Conservation (phyloP, 2,113 vertebrate species). For the cat (Felis catus) region DNA sequence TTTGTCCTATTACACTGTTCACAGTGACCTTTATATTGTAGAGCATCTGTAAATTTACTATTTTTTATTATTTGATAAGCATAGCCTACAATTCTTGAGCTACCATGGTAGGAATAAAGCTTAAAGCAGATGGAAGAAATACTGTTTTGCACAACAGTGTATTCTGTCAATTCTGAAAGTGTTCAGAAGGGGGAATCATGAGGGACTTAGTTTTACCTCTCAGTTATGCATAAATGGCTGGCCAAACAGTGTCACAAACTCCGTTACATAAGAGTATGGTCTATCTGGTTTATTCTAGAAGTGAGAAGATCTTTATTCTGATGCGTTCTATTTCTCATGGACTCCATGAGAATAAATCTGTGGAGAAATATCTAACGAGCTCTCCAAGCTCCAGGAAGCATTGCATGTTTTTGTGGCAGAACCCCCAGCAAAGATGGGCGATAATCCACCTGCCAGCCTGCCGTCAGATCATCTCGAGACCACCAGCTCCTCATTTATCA, state of each 20-base stretch:
- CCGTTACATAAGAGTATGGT: not conserved
- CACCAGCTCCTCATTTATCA: not conserved
- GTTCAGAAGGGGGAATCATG: not conserved
- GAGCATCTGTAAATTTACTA: not conserved
- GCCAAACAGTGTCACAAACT: not conserved
- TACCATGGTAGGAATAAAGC: not conserved
- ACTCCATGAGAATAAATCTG: not conserved
- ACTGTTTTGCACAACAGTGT: not conserved
- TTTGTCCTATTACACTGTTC: not conserved
- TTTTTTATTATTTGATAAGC: conserved; percentile 1
- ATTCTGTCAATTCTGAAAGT: not conserved
- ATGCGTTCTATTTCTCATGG: not conserved
- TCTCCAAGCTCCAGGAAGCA: not conserved
- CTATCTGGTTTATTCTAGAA: not conserved
- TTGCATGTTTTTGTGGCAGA: not conserved
- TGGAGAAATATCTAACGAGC: not conserved
- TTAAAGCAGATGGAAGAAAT: not conserved
- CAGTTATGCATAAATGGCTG: not conserved
- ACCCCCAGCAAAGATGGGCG: not conserved
- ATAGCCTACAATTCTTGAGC: not conserved
- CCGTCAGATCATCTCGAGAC: not conserved
- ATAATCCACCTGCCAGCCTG: not conserved
- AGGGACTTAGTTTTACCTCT: not conserved
- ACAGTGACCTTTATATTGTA: not conserved
- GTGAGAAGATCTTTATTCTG: not conserved